phyloP scores from a whole-genome alignment of 2,888 invertebrate species.

The Lacanobia wlatinum region DNA sequence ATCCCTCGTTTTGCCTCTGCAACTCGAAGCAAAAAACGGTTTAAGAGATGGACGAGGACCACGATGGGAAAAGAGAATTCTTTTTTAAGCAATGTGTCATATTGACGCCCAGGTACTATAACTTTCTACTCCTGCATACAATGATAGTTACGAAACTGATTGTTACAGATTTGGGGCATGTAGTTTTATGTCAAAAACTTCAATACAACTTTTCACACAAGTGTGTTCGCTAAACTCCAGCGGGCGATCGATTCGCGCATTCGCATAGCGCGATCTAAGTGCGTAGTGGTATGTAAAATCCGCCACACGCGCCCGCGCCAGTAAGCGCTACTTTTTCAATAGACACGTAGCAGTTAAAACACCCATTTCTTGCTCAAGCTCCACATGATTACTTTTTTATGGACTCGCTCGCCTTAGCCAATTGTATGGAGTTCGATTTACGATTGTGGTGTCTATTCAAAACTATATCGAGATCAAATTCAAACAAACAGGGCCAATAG shows the following conservation, averaged over 20 bases:
- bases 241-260: not conserved
- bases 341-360: not conserved
- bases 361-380: not conserved
- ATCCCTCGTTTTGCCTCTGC: too few species aligned
- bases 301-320: not conserved
- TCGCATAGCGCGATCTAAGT: not conserved
- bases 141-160: not conserved
- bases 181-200: not conserved
- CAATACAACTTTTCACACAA: not conserved
- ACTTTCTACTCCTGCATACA: conserved; percentile 11
- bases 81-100: conserved; percentile 8
- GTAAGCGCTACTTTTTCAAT: not conserved
- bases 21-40: too few species aligned
- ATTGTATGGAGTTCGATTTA: conserved; percentile 5
- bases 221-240: not conserved
- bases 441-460: conserved; percentile 7
- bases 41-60: too few species aligned
- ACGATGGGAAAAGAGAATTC: not conserved
- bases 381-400: too few species aligned
- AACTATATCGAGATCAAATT: conserved; percentile 60
- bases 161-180: not conserved
- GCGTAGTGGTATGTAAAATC: not conserved
- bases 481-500: conserved; percentile 43
- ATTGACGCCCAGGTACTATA: not conserved
- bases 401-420: not conserved